A percentile compares a stretch with the other conserved stretches of the same genome.
phyloP scores from a whole-genome alignment of 2,113 vertebrate species.

The Equus przewalskii region DNA sequence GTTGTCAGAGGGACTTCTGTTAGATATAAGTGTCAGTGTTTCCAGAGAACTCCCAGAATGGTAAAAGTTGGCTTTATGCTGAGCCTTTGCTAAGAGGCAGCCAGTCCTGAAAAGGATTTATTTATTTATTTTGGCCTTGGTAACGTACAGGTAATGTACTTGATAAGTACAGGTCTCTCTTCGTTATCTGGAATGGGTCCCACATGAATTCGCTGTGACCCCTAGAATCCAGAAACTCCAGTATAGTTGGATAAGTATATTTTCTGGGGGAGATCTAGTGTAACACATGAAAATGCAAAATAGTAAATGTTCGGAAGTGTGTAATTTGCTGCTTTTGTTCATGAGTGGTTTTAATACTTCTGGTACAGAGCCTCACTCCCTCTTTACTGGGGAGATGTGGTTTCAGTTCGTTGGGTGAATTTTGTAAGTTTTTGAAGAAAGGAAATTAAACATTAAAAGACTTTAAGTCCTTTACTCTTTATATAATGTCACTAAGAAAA shows the following conservation, averaged over 20 bases:
- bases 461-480: constrained; percentile 79
- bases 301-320: constrained; percentile 54
- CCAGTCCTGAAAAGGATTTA: constrained; percentile 47
- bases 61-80: background rate
- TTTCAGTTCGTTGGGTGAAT: constrained; percentile 82
- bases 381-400: constrained; percentile 61
- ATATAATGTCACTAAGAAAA: constrained; percentile 76
- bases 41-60: constrained; percentile 19
- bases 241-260: background rate
- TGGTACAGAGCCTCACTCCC: constrained; percentile 28
- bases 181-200: constrained; percentile 46
- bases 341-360: constrained; percentile 53
- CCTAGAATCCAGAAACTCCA: constrained; percentile 50
- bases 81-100: background rate
- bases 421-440: constrained; percentile 77
- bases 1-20: too few relatives aligned
- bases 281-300: constrained; percentile 54
- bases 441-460: constrained; percentile 82
- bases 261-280: constrained; percentile 29
- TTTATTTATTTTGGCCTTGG: constrained; percentile 60
- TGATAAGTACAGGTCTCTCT: background rate
- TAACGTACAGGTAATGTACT: constrained; percentile 56
- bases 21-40: too few relatives aligned
- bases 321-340: constrained; percentile 59
- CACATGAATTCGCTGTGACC: constrained; percentile 4